phyloP scores from a whole-genome alignment of 2,797 vertebrate genomes.

The Setipinna tenuifilis region DNA sequence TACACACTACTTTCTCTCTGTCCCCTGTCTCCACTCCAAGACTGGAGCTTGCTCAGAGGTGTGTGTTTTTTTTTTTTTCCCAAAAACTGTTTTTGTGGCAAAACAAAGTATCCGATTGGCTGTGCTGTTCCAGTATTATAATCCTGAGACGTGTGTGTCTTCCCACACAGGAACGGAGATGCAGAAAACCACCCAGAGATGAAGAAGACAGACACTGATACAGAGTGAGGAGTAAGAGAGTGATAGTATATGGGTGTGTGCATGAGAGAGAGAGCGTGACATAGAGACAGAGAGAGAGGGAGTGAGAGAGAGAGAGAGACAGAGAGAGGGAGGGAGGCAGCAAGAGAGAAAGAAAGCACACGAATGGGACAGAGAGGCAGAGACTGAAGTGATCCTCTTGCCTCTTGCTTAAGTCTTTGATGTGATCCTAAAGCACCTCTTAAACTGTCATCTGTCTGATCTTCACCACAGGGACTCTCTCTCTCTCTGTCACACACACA shows the following conservation, averaged over 20 bases:
- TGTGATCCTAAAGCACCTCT: slow-evolving; percentile 40
- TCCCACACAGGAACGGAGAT: background rate
- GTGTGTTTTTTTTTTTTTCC: background rate
- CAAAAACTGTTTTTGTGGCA: background rate
- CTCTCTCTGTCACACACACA: background rate
- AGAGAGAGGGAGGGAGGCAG: slow-evolving; percentile 7
- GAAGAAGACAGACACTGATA: background rate
- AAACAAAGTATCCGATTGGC: background rate
- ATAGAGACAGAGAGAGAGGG: slow-evolving; percentile 9
- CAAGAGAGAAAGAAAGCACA: background rate
- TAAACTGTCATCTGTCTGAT: slow-evolving; percentile 55
- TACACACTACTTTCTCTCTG: background rate
- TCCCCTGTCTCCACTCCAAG: background rate
- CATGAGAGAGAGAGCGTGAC: background rate
- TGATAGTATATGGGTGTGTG: background rate
- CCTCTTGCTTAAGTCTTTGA: slow-evolving; percentile 49
- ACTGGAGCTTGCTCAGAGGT: background rate
- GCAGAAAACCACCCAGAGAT: background rate
- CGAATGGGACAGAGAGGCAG: slow-evolving; percentile 18
- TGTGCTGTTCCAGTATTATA: background rate
- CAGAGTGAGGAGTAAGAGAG: too few relatives aligned
- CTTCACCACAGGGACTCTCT: slow-evolving; percentile 46
- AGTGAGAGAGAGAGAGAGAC: slow-evolving; percentile 2
- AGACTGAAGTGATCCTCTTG: slow-evolving; percentile 28
- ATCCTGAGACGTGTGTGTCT: background rate